Conservation (phyloP, 2,113 vertebrate genomes). For the Shinisaurus crocodilurus region DNA sequence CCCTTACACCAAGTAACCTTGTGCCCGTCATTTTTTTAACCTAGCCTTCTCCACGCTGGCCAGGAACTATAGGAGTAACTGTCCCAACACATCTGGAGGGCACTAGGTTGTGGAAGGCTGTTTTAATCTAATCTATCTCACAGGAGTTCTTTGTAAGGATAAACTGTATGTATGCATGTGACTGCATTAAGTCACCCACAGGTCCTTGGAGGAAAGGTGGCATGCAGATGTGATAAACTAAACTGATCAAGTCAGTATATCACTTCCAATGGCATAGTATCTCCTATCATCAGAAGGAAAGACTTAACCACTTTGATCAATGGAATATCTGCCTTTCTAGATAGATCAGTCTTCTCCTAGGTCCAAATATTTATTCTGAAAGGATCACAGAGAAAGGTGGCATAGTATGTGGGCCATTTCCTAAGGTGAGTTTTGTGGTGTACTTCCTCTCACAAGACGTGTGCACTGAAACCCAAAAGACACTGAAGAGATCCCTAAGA, state of each 20-base stretch:
- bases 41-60: background rate
- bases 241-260: background rate
- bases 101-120: too few species aligned
- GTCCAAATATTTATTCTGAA: background rate
- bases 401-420: rapidly evolving
- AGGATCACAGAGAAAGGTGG: rapidly evolving
- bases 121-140: background rate
- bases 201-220: background rate
- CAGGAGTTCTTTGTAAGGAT: background rate
- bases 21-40: background rate
- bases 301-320: background rate
- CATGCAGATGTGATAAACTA: background rate
- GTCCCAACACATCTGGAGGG: too few species aligned
- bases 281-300: background rate
- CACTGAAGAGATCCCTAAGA: background rate
- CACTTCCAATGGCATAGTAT: background rate
- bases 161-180: background rate
- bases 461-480: background rate
- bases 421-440: background rate
- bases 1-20: background rate
- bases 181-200: background rate
- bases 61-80: too few species aligned
- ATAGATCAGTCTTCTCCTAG: background rate
- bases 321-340: background rate
- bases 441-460: background rate